Conservation (phyloP, 2,797 vertebrate species). For the Anniella stebbinsi region DNA sequence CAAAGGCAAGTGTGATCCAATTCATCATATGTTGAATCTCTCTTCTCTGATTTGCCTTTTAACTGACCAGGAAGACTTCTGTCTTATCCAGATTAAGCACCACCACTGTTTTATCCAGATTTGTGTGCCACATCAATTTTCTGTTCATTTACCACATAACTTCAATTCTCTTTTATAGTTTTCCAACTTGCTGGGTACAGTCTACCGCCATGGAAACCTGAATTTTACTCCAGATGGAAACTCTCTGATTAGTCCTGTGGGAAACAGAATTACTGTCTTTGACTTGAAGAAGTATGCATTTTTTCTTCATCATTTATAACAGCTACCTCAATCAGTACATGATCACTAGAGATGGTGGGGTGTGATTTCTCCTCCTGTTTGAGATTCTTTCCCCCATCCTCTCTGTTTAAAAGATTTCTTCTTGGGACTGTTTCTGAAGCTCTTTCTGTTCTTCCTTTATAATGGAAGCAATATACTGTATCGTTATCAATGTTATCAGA, state of each 20-base stretch:
- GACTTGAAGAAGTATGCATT: constrained; percentile 91
- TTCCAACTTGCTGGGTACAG: constrained; percentile 92
- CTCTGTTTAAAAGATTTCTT: not conserved
- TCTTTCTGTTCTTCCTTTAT: not conserved
- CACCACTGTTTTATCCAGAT: no score
- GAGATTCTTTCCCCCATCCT: not conserved
- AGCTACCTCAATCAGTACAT: not conserved
- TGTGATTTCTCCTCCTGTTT: not conserved
- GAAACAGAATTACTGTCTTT: constrained; percentile 92
- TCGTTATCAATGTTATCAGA: not conserved
- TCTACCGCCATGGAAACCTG: constrained; percentile 93
- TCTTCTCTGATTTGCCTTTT: no score
- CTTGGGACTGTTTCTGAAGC: not conserved
- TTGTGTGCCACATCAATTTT: not conserved
- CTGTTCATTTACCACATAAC: not conserved
- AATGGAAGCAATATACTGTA: not conserved
- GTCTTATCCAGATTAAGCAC: not conserved
- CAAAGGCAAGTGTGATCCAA: no score
- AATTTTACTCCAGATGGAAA: constrained; percentile 91
- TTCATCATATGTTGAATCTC: no score
- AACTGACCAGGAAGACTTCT: no score
- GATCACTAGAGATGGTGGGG: not conserved
- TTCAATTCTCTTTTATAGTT: constrained; percentile 81
- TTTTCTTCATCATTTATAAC: not conserved
- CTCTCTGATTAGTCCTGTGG: constrained; percentile 92